Base-by-base conservation (phyloP, 2,888 invertebrate species). In the Pilophorus perplexus region DNA sequence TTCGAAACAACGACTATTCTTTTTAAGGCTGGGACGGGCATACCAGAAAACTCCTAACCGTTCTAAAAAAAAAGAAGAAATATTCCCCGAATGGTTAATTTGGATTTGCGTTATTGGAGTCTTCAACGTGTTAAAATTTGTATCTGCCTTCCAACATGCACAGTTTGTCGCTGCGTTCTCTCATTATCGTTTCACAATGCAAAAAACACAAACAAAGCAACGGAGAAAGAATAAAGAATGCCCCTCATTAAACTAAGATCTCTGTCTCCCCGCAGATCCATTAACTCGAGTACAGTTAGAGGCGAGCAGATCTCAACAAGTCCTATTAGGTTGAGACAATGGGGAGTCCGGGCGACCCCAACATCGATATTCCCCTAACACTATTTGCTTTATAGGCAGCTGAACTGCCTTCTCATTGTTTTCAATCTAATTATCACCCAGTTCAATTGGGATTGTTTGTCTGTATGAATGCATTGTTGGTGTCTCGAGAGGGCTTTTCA, bases 281-380 rank as follows among this genome's bases (percentile, higher is more conserved):
- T 62, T 62, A 62, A 28, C 42, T 62, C 28, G 48, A 62, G 55
- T 55, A 55, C 55, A 55, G 55, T 55, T 55, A 55, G 33, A 16
- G 22, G 20, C 20, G 55, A 33, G 55, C 55, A 38, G 25, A 55
- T 55, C 55, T 33, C 52, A 52, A 55, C 55, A 55, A 37, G 38
- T 55, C 38, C 55, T 55, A 55, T 55, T 55, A 55, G 37, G 18
- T 18, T n/a, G 16, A 55, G 38, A 38, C 55, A 55, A 55, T 38
- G 38, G 52, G 52, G 14, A 52, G 33, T 12, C 33, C 33, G 12
- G 18, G 52, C 25, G 28, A 52, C 27, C 52, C 52, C 28, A 52
- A 52, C 52, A 52, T 52, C 52, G 52, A 52, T 52, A 52, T 52
- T 52, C 52, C 52, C 52, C 52, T 28, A 25, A 52, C 52, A 52